Evolutionary conservation across 2,797 vertebrate species (phyloP).

Genomic region (Ceyx erithaca): DNA sequence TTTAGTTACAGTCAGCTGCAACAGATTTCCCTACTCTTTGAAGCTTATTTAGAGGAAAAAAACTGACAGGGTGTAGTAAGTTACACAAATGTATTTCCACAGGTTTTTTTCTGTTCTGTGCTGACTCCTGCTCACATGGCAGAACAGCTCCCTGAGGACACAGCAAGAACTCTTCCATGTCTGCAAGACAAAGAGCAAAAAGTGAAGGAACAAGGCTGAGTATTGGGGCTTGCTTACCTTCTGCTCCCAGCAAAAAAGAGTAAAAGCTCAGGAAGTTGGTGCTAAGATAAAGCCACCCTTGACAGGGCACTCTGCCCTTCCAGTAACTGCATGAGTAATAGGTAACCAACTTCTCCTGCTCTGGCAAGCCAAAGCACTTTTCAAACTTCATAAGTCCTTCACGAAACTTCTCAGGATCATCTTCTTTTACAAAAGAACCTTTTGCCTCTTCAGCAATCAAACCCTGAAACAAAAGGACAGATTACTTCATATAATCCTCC

Average conservation of each 20-base stretch:
- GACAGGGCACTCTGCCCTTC: constrained; percentile 95
- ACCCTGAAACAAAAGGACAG: constrained; percentile 80
- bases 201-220: not conserved
- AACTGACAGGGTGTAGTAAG: not conserved
- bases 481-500: not conserved
- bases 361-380: constrained; percentile 91
- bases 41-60: not conserved
- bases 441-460: constrained; percentile 97
- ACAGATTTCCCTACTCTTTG: not conserved
- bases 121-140: not conserved
- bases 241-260: constrained; percentile 94
- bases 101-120: not conserved
- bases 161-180: not conserved
- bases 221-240: constrained; percentile 82
- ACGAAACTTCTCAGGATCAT: constrained; percentile 94
- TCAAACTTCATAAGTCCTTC: constrained; percentile 94
- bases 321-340: constrained; percentile 99
- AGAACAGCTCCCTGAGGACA: not conserved
- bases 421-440: constrained; percentile 87
- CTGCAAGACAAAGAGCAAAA: not conserved
- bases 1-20: not conserved
- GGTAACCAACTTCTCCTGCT: constrained; percentile 94
- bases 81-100: not conserved
- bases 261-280: constrained; percentile 98
- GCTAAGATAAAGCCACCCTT: constrained; percentile 98